Evolutionary conservation across 1,140 invertebrate genomes (phyloP), one percentile per base, ranked within the genome.

Genomic region (Venustaconcha ellipsiformis): DNA sequence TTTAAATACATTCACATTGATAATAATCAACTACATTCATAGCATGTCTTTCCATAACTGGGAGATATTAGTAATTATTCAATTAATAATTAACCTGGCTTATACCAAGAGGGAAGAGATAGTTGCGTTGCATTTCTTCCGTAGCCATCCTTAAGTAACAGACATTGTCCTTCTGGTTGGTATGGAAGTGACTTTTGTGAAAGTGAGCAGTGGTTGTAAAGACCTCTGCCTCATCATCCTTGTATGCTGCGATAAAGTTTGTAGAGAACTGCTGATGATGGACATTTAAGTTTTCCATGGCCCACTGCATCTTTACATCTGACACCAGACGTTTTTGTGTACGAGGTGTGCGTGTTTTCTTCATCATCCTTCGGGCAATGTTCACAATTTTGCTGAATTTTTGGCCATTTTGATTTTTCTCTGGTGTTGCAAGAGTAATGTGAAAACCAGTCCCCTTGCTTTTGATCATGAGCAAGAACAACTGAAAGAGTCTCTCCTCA

Each of bases 141-240:
- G 86, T 83, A 66, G 78, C 79, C 8, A 88, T 74, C 70, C 82
- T 82, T 64, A 82, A 84, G 78, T 87, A 88, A 57, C 81, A 82
- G 30, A 88, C 87, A 79, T 83, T 87, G 79, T 88, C 87, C 70
- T 83, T 87, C 77, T 84, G 84, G 66, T 87, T 85, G 48, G 83
- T 83, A 56, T 87, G 84, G 62, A 88, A 88, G 66, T 88, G 87
- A 63, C 78, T 82, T 71, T 88, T 88, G 74, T 88, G 86, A 70
- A 88, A 88, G 68, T 87, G 82, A 14, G 87, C 87, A 6, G 86
- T 87, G 14, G 87, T 88, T n/a, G 84, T 86, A 14, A 87, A 75
- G 15, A 88, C 82, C 65, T 88, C 87, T 12, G 82, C 87, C 63
- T 88, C 86, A 14, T 84, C 83, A 37, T 86, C 85, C 74, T 86